Percentiles rank a stretch among this genome's conserved stretches.
Evolutionary conservation across 2,888 invertebrate genomes (phyloP).

Genomic region (Anoncus sp.): DNA sequence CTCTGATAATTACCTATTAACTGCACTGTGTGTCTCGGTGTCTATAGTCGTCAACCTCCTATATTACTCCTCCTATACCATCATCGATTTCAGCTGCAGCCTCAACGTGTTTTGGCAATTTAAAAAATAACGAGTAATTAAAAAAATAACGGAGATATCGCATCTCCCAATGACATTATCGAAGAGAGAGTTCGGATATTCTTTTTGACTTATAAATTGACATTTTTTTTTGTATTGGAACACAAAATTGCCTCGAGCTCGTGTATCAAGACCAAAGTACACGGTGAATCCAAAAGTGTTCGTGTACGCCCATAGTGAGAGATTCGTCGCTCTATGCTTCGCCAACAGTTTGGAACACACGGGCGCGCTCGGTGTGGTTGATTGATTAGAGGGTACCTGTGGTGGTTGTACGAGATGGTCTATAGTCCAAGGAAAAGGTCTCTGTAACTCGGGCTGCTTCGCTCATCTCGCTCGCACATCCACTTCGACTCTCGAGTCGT

Average conservation of each 20-base stretch:
- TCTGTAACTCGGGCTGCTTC: conserved; percentile 63
- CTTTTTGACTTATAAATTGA: not conserved
- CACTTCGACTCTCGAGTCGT: conserved; percentile 46
- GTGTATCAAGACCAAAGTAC: conserved; percentile 3
- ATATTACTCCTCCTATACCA: conserved; percentile 4
- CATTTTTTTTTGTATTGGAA: not conserved
- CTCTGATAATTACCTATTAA: conserved; percentile 81
- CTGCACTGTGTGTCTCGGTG: conserved; percentile 69
- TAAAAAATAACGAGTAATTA: too few species aligned
- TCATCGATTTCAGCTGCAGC: too few species aligned
- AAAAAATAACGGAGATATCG: too few species aligned
- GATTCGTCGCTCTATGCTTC: conserved; percentile 31
- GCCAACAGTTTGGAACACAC: conserved; percentile 73
- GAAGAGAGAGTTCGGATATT: too few species aligned
- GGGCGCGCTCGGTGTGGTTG: conserved; percentile 79
- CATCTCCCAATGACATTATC: too few species aligned
- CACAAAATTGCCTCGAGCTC: not conserved
- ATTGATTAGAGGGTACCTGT: conserved; percentile 82
- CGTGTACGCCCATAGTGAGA: conserved; percentile 14
- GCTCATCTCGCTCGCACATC: conserved; percentile 33
- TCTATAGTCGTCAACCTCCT: conserved; percentile 46
- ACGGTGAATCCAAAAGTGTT: conserved; percentile 1
- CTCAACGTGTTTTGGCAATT: conserved; percentile 5
- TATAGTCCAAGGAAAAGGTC: conserved; percentile 67
- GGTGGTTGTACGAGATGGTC: conserved; percentile 64